A percentile compares a stretch with the other conserved stretches of the same genome.
Evolutionary conservation across 92 coral and sea anemone genomes (phyloP).

Genomic region (Epizoanthus stellaris): DNA sequence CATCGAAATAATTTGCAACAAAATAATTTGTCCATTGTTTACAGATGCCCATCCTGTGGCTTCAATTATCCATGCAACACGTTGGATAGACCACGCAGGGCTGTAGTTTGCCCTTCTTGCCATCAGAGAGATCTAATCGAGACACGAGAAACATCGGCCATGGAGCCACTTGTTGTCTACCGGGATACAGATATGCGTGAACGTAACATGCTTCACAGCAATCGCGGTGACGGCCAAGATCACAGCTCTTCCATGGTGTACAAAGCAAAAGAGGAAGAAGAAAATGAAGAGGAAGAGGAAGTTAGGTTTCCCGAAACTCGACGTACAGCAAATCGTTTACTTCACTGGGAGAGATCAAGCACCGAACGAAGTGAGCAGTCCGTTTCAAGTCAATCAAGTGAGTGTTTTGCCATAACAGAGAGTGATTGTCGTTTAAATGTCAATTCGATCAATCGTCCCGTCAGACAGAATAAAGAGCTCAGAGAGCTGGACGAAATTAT

Average conservation of each 20-base stretch:
- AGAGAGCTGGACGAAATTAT: too few relatives aligned
- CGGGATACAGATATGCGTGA: slow-evolving; percentile 9
- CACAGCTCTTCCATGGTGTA: not conserved
- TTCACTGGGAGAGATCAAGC: too few relatives aligned
- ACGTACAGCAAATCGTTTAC: too few relatives aligned
- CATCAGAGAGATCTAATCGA: not conserved
- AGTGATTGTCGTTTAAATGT: too few relatives aligned
- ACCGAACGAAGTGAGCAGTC: too few relatives aligned
- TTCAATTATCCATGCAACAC: not conserved
- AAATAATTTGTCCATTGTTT: not conserved
- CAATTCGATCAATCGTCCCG: too few relatives aligned
- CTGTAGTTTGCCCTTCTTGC: not conserved
- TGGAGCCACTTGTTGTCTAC: not conserved
- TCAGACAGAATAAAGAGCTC: too few relatives aligned
- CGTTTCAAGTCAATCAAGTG: too few relatives aligned
- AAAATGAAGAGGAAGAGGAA: not conserved
- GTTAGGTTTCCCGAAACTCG: not conserved
- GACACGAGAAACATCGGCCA: not conserved
- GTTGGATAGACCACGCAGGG: not conserved
- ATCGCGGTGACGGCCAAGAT: not conserved
- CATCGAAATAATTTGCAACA: not conserved
- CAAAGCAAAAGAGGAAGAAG: not conserved
- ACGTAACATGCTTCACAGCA: not conserved
- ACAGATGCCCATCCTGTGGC: not conserved
- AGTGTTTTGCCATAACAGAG: too few relatives aligned